Base-by-base conservation (phyloP, 2,797 vertebrate species). In the Antrozous pallidus region DNA sequence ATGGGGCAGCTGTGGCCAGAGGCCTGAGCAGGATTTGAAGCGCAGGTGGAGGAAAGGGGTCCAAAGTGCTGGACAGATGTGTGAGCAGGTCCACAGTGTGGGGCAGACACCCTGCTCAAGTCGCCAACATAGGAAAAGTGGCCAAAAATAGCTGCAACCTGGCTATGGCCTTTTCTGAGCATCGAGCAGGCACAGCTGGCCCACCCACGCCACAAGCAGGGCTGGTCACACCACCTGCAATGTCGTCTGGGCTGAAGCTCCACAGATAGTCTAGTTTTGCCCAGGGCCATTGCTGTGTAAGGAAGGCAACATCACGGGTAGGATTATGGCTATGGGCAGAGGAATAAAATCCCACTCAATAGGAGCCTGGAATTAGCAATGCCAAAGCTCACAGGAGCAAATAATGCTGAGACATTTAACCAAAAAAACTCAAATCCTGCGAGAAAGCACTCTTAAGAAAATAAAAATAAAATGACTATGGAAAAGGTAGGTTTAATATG, bases 251-350 rank as follows among this genome's bases (percentile, higher is more conserved):
- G 28, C 42, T 12, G 12, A 65, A 26, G 38, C 16, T 42, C n/a
- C 33, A 22, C 0, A 0, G 0, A 2, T 1, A 24, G 16, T 11
- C 10, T 26, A 17, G 22, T 8, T 33, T 67, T 16, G 11, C 31
- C 20, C 3, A 3, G 49, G n/a, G 28, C 51, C 13, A 20, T 4
- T 45, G 45, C 0, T 0, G 45, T 5, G 0, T 36, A 33, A 9
- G 18, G 33, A 85, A 58, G 12, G 69, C 67, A 56, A 1, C 4
- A 20, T 24, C 40, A 11, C 1, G 3, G 24, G 38, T 13, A 61
- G 49, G 75, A 3, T 20, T 16, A 26, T 0, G 0, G 5, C 49
- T 6, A 18, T 8, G n/a, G 31, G 20, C 17, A 63, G 38, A 89
- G 18, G 31, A 7, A 26, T 61, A 51, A 47, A 67, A 4, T 3